Base-by-base conservation (phyloP, 2,113 vertebrate species). In the Campylomormyrus numenius region DNA sequence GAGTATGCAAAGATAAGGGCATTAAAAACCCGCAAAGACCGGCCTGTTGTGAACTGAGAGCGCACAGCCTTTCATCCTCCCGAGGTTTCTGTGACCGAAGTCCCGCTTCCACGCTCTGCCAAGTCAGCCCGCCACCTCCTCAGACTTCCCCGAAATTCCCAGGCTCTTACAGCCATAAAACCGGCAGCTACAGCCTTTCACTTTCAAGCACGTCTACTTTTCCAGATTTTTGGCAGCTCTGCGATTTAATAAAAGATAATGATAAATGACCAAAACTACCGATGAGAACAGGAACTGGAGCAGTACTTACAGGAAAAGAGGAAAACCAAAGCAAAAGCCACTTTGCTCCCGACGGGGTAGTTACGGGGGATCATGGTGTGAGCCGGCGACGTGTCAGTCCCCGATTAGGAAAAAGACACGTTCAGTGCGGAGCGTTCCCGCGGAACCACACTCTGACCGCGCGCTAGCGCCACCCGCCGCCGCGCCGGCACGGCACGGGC, bases 301-400 rank as follows among this genome's bases (percentile, higher is more conserved):
- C 90, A 91, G 86, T 90, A 95, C 95, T 96, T 88, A 96, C 95
- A 80, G 92, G 93, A 92, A 77, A 88, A 94, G 90, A 94, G 91
- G 83, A 94, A 89, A 66, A 96, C 9, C 91, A 94, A 86, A 46
- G 91, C 92, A 85, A 91, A 90, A 70, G 93, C 91, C 91, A 93
- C 92, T 92, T 87, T 93, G 92, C 90, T 90, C 84, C 92, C 94
- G 88, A 88, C 1, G 84, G 49, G 91, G 19, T 87, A 91, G 42
- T 91, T 88, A 90, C 87, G 90, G 80, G 91, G 87, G 85, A 90
- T 90, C 95, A 96, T 96, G 93, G 87, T 94, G 92, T 42, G 15
- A 84, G 89, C 74, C 89, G 5, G 88, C 48, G 92, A 87, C 0
- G 89, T 91, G 92, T 87, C 93, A 89, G 87, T 88, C 92, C 91